Percentiles rank a stretch among this genome's conserved stretches.
These are phyloP conservation scores for Pocillopora damicornis DNA, from an alignment of 64 coral and sea anemone genomes.

Conservation along the genomic window DNA sequence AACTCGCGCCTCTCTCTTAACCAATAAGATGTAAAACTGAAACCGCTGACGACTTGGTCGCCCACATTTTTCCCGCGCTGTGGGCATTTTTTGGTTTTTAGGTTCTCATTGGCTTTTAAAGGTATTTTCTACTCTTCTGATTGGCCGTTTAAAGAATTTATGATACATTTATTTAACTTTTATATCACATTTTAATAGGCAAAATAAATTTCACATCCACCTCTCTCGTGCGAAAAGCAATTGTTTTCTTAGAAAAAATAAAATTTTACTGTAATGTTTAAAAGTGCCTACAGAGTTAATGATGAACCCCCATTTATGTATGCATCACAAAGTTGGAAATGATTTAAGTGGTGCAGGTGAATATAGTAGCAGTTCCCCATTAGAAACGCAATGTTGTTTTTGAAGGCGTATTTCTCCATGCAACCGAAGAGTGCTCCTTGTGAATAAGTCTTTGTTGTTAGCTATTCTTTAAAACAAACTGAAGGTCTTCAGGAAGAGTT, in stretches of 20 bases:
- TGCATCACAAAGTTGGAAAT: no score
- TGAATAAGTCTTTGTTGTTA: background rate
- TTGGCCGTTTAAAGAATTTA: background rate
- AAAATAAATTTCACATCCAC: background rate
- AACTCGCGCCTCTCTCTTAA: no score
- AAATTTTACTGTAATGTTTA: no score
- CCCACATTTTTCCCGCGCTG: no score
- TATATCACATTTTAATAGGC: background rate
- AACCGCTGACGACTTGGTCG: no score
- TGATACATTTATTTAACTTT: background rate
- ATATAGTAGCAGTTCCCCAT: background rate
- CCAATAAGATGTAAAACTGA: no score
- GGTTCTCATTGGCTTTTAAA: no score
- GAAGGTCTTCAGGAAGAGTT: conserved; percentile 48
- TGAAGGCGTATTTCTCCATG: background rate
- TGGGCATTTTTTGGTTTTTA: no score
- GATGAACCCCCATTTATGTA: no score
- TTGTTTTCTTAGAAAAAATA: background rate
- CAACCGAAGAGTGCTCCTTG: background rate
- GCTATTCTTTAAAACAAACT: conserved; percentile 64
- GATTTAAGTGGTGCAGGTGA: background rate
- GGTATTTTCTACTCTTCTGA: no score
- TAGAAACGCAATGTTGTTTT: background rate
- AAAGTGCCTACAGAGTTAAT: no score
- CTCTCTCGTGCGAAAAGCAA: background rate